Conservation (phyloP, 2,888 invertebrate genomes). For the Aromia moschata region DNA sequence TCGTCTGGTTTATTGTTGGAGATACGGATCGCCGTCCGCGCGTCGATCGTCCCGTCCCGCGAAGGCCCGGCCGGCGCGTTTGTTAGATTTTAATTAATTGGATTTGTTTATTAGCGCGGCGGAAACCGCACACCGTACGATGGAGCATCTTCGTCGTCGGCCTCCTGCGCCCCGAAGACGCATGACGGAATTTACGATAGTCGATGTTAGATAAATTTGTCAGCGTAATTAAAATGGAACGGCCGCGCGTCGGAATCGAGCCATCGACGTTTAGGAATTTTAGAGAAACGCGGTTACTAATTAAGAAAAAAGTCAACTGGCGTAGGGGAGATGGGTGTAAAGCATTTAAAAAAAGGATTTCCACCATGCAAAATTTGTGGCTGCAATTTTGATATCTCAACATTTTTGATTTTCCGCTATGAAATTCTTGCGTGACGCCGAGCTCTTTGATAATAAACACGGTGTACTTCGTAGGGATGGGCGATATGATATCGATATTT, state of each 20-base stretch:
- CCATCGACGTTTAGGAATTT: constrained; percentile 18
- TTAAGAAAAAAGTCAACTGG: background rate
- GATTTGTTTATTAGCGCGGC: constrained; percentile 42
- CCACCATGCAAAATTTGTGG: too few relatives aligned
- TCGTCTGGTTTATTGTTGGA: constrained; percentile 25
- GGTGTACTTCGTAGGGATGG: too few relatives aligned
- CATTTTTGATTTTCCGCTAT: too few relatives aligned
- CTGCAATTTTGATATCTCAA: too few relatives aligned
- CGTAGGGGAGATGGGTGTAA: too few relatives aligned
- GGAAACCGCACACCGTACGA: constrained; percentile 33
- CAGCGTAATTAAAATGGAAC: constrained; percentile 29
- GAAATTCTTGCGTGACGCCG: too few relatives aligned
- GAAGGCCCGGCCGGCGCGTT: constrained; percentile 36
- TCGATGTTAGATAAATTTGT: constrained; percentile 40
- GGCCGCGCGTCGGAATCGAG: background rate
- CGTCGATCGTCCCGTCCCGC: constrained; percentile 25
- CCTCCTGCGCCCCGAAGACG: constrained; percentile 36
- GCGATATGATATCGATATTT: too few relatives aligned
- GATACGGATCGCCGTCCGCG: constrained; percentile 29
- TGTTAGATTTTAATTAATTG: constrained; percentile 43
- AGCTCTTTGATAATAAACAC: too few relatives aligned
- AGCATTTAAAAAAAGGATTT: too few relatives aligned
- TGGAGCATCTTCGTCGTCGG: too few relatives aligned
- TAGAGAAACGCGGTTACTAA: background rate
- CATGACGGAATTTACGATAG: constrained; percentile 31